These are phyloP conservation scores for Brotula barbata DNA, from an alignment of 2,797 vertebrate genomes.

Conservation along the genomic window DNA sequence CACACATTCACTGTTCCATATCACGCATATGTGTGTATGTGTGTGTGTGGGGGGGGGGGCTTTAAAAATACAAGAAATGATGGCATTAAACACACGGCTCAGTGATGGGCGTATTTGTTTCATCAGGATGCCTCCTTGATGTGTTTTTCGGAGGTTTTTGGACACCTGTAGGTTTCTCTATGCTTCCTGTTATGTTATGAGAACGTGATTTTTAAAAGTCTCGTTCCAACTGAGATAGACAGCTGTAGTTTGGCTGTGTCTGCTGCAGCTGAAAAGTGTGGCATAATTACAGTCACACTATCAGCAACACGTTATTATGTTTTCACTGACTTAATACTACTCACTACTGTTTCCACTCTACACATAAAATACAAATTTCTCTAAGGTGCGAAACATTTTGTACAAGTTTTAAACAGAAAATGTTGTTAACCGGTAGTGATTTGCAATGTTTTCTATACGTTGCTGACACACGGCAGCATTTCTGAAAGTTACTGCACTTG, in stretches of 20 bases:
- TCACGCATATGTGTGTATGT: neutral
- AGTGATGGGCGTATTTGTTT: neutral
- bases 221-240: neutral
- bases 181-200: neutral
- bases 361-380: no score
- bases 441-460: neutral
- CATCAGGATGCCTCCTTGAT: neutral
- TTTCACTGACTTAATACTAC: neutral
- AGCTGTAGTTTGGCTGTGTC: neutral
- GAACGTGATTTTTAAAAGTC: neutral
- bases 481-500: neutral
- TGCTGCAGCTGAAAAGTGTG: neutral
- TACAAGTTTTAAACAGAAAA: conserved; percentile 2
- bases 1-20: neutral
- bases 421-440: conserved; percentile 3
- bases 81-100: neutral
- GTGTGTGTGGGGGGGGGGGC: neutral
- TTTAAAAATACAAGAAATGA: conserved; percentile 24
- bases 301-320: no score
- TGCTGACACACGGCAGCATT: neutral
- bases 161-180: neutral
- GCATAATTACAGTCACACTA: no score
- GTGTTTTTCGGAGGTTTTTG: neutral
- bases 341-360: no score
- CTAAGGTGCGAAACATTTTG: no score